Evolutionary conservation across 2,113 vertebrate genomes (phyloP).

Genomic region (Takifugu flavidus): DNA sequence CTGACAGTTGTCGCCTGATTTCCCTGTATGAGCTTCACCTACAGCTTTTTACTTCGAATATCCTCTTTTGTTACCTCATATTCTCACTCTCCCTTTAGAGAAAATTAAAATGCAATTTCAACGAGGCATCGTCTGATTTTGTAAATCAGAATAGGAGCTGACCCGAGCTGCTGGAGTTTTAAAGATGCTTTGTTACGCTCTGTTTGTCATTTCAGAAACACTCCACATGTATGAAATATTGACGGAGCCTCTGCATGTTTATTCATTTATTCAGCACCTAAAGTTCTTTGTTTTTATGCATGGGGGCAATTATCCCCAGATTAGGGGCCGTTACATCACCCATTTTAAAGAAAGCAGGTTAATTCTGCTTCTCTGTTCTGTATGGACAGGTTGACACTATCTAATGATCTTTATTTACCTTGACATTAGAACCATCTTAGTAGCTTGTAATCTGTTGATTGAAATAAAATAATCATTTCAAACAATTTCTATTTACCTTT

Average conservation of each 20-base stretch:
- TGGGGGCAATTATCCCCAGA: neutral
- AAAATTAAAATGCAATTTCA: too few species aligned
- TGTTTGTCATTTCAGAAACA: constrained; percentile 28
- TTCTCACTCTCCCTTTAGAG: too few species aligned
- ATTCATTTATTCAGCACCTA: constrained; percentile 39
- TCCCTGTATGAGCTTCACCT: neutral
- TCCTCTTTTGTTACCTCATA: too few species aligned
- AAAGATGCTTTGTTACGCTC: constrained; percentile 19
- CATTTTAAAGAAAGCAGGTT: too few species aligned
- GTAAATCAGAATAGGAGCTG: neutral
- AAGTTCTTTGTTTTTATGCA: neutral
- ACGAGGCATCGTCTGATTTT: neutral
- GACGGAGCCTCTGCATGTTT: constrained; percentile 41
- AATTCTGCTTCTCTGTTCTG: too few species aligned
- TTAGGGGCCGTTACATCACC: too few species aligned
- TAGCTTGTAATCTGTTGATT: too few species aligned
- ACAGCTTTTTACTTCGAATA: neutral
- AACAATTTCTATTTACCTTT: too few species aligned
- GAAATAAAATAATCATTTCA: too few species aligned
- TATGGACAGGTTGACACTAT: too few species aligned
- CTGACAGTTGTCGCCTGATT: neutral
- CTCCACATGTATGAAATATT: constrained; percentile 51
- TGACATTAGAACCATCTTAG: too few species aligned
- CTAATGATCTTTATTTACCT: too few species aligned
- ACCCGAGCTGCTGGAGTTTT: neutral